Evolutionary conservation across 2,797 vertebrate species (phyloP).

Genomic region (Rachycentron canadum): DNA sequence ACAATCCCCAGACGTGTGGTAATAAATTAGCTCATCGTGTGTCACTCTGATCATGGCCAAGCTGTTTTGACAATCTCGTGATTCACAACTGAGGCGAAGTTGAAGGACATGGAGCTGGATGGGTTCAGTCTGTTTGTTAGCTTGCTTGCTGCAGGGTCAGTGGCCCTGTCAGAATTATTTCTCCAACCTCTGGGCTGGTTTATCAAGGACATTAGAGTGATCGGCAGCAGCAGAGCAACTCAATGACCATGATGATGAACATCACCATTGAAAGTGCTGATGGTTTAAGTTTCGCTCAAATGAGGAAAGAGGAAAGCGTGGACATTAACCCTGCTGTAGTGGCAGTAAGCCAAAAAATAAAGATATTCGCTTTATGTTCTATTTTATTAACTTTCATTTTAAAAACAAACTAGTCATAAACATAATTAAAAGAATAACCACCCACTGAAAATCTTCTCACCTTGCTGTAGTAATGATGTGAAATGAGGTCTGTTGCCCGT

Average conservation of each 20-base stretch:
- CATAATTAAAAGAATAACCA: slow-evolving; percentile 1
- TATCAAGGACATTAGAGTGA: slow-evolving; percentile 37
- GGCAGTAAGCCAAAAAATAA: background rate
- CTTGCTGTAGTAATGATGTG: background rate
- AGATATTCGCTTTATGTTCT: background rate
- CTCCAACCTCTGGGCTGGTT: slow-evolving; percentile 22
- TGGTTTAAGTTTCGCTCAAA: slow-evolving; percentile 5
- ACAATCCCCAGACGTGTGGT: slow-evolving; percentile 44
- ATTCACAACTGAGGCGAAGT: slow-evolving; percentile 40
- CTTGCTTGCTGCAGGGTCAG: slow-evolving; percentile 21
- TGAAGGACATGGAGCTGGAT: slow-evolving; percentile 44
- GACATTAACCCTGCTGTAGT: slow-evolving; percentile 7
- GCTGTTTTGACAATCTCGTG: slow-evolving; percentile 43
- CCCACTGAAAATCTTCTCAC: background rate
- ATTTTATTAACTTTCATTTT: background rate
- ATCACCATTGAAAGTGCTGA: background rate
- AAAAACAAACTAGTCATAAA: background rate
- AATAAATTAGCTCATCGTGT: slow-evolving; percentile 58
- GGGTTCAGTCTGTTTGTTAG: slow-evolving; percentile 34
- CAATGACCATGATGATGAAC: background rate
- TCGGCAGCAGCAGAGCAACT: background rate
- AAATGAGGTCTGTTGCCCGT: background rate
- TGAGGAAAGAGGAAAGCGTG: slow-evolving; percentile 7
- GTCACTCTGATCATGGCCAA: slow-evolving; percentile 48
- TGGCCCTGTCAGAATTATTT: slow-evolving; percentile 32